Evolutionary conservation across 2,113 vertebrate species (phyloP), one percentile per base, ranked within the genome.

Genomic region (Halichoerus grypus): DNA sequence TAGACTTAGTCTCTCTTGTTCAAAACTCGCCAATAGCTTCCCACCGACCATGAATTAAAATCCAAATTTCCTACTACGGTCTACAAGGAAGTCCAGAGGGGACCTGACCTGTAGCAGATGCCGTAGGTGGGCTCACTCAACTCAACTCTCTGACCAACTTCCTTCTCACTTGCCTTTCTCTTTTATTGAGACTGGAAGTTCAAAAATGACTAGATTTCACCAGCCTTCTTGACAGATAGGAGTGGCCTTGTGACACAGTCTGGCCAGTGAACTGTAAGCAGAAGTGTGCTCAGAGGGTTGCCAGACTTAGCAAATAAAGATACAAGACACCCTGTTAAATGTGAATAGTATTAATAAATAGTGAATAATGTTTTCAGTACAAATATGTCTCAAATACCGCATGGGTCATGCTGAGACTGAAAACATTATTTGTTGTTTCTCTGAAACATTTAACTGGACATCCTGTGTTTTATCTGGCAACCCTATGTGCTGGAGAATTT

Each of bases 111-210:
- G 26, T 7, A n/a, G 31, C 19, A 82, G 39, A 39, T 24, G 9
- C 15, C 12, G 5, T 6, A 79, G 28, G 39, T 2, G 94, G 65
- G 49, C 71, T 88, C 59, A 42, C 4, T 72, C 33, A 49, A 42
- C 6, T 72, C 33, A 42, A 21, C n/a, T 83, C 57, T 22, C 46
- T 4, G 7, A 61, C 8, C 10, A 36, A 49, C n/a, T 82, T 92
- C n/a, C 12, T 83, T 63, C n/a, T 67, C 36, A 85, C 74, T 76
- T 94, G 36, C 11, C 24, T 92, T 72, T 21, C 39, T 90, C 61
- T 84, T 97, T 95, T 72, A 71, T 12, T 88, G 91, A 97, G 36
- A 76, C 6, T 77, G 15, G 18, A 81, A 77, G 12, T 51, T 87
- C 26, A 79, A 91, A 80, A 84, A 46, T 13, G 10, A 86, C 61